Percentiles rank a stretch among this genome's conserved stretches.
These are phyloP conservation scores for Caranx melampygus DNA, from an alignment of 2,113 vertebrate genomes.

Conservation along the genomic window DNA sequence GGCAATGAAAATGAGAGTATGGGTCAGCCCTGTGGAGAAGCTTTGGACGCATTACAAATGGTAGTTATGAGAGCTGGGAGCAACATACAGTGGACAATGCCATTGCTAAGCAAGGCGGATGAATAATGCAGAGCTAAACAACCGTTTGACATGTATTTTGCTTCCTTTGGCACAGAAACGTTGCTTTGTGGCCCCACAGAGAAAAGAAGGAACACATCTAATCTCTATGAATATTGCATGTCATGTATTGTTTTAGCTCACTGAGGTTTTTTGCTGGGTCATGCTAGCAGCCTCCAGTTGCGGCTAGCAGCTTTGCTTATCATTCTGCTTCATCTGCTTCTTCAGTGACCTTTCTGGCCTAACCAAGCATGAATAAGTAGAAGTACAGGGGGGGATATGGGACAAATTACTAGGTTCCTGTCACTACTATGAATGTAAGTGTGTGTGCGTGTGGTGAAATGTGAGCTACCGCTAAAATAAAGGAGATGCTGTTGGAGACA, in stretches of 20 bases:
- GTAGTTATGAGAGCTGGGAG: conserved; percentile 16
- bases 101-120: conserved; percentile 8
- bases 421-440: conserved; percentile 1
- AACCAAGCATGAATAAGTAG: conserved; percentile 67
- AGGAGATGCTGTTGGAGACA: conserved; percentile 25
- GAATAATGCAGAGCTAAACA: conserved; percentile 27
- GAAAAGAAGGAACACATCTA: neutral
- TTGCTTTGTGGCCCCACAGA: neutral
- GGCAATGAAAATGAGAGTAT: conserved; percentile 39
- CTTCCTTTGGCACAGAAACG: neutral
- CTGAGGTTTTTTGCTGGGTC: conserved; percentile 38
- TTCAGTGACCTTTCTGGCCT: conserved; percentile 43
- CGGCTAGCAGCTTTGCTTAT: conserved; percentile 37
- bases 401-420: conserved; percentile 61
- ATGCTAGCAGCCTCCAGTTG: conserved; percentile 26
- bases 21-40: neutral
- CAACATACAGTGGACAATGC: neutral
- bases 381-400: conserved; percentile 48
- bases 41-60: conserved; percentile 28
- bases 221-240: neutral
- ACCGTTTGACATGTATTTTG: conserved; percentile 11
- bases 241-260: neutral
- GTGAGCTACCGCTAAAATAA: conserved; percentile 14
- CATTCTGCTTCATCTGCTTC: conserved; percentile 67
- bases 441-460: conserved; percentile 10